Evolutionary conservation across 2,888 invertebrate genomes (phyloP), one percentile per base, ranked within the genome.

Genomic region (Abscondita cerata): DNA sequence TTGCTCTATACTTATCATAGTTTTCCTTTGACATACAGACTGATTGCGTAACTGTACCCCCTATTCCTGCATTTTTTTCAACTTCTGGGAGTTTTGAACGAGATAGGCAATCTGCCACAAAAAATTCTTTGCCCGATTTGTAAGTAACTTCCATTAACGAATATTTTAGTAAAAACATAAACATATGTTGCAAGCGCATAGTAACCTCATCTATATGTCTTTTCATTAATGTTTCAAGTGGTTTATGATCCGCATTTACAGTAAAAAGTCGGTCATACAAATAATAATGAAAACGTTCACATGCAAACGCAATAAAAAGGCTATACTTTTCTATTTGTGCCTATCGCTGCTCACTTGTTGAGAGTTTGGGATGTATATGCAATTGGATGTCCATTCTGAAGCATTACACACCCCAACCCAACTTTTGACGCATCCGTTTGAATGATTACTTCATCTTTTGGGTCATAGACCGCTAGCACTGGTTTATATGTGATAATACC

Each of bases 221-320:
- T 55, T 73, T 73, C 25, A 73, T 52, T 77, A 77, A 51, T 77
- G n/a, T n/a, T n/a, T n/a, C n/a, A n/a, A n/a, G n/a, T n/a, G n/a
- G n/a, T n/a, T n/a, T n/a, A n/a, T n/a, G 75, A 64, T 78, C 73
- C 53, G 72, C 75, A 46, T 72, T 34, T 9, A 71, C 64, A 12
- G 52, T 68, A 31, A 72, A 62, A 59, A 72, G 58, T 6, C 67
- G 48, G 1, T 73, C 73, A 68, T 70, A 73, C 3, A 73, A 63
- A 63, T 65, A 73, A 38, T 69, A 70, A 66, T 76, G 71, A 65
- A 75, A 76, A 57, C 72, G 72, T 50, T 70, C n/a, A 38, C 38
- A 38, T 5, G 38, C 38, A 31, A 31, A 31, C 5, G 9, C 31
- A 9, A 31, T 31, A 9, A 9, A 4, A 9, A 31, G 12, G 38